A percentile compares a stretch with the other conserved stretches of the same genome.
Conservation (phyloP, 2,888 invertebrate species). For the Elgonia sp. region DNA sequence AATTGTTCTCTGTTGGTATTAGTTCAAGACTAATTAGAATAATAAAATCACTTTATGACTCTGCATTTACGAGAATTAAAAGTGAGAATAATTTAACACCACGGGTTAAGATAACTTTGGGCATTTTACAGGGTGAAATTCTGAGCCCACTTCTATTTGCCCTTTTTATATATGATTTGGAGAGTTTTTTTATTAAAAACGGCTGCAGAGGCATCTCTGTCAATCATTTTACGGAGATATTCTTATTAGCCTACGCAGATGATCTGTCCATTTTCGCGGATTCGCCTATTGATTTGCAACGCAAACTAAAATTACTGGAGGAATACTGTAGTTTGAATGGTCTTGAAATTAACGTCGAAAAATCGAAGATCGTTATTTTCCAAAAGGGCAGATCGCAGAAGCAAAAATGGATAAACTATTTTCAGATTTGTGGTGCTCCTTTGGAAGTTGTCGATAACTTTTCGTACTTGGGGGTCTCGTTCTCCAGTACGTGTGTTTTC, state of each 20-base stretch:
- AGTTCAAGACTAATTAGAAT: neutral
- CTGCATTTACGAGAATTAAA: neutral
- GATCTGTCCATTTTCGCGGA: neutral
- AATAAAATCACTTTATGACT: neutral
- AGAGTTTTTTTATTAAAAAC: neutral
- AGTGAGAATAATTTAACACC: neutral
- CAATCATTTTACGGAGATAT: neutral
- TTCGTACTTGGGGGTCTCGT: too few relatives aligned
- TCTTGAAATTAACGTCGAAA: neutral
- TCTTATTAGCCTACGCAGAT: conserved; percentile 12
- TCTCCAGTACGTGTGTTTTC: too few relatives aligned
- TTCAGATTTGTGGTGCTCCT: too few relatives aligned
- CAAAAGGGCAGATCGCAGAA: too few relatives aligned
- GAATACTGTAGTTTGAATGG: neutral
- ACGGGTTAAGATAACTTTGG: neutral
- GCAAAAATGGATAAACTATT: neutral
- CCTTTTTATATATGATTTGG: neutral
- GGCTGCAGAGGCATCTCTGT: neutral
- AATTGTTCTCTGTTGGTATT: neutral
- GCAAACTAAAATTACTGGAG: neutral
- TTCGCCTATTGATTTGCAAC: neutral
- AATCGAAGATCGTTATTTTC: neutral
- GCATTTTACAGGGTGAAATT: conserved; percentile 16
- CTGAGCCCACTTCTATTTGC: conserved; percentile 6
- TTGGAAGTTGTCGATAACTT: too few relatives aligned